Base-by-base conservation (phyloP, 2,888 invertebrate species). In the Dioctria rufipes region DNA sequence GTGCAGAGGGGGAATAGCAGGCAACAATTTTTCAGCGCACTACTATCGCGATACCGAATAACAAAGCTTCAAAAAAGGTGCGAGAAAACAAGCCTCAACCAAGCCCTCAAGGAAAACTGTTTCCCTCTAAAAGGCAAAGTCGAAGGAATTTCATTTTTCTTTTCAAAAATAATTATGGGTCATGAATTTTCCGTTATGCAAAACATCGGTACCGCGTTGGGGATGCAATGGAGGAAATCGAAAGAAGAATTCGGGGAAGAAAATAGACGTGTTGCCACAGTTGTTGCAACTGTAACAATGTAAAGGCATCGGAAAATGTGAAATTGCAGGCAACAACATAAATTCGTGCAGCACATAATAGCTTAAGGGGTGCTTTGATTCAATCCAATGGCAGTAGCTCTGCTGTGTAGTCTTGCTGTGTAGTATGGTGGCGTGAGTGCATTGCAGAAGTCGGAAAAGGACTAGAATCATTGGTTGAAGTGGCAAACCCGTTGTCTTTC, bases 351-450 rank as follows among this genome's bases (percentile, higher is more conserved):
- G 63, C 77, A 6, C 63, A 77, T 77, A 77, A 77, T 61, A 49
- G 77, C 77, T 77, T 63, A 77, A 77, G 77, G 77, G 77, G 63
- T 49, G 80, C 75, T 80, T 79, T 79, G 77, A 81, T 81, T 81
- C 61, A 80, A 79, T 81, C 77, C 66, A 54, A 78, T 69, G 66
- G 79, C 80, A 81, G 65, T 75, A 54, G 73, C 25, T 65, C 58
- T 43, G 54, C 46, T 8, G 46, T n/a, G n/a, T n/a, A n/a, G n/a
- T n/a, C n/a, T n/a, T n/a, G n/a, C n/a, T n/a, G n/a, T n/a, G n/a
- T n/a, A n/a, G n/a, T n/a, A n/a, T n/a, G n/a, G n/a, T n/a, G n/a
- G 77, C 49, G 49, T 61, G 25, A 49, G 37, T 54, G 54, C 51
- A 49, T 49, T 8, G 60, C 51, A 49, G 63, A 49, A 61, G 77